phyloP scores from a whole-genome alignment of 2,888 invertebrate species.

The Philereme transversata region DNA sequence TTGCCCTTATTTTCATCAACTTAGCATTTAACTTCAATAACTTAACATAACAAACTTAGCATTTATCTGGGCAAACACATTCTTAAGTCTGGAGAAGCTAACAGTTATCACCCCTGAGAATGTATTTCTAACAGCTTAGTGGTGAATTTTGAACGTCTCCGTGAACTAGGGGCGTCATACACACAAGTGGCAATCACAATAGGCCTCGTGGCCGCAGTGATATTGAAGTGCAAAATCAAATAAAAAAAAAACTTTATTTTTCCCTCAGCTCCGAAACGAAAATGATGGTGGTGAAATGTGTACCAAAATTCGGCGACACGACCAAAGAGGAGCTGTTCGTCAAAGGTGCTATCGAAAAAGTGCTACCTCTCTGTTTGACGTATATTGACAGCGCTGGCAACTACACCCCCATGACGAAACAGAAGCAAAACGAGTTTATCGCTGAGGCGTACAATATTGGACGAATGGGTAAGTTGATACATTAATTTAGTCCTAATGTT shows the following conservation, averaged over 20 bases:
- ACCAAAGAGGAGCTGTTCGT: slow-evolving; percentile 92
- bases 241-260: neutral
- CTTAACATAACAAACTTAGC: no score
- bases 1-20: no score
- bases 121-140: no score
- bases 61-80: no score
- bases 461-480: slow-evolving; percentile 86
- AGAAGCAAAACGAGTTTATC: slow-evolving; percentile 92
- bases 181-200: no score
- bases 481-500: neutral
- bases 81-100: no score
- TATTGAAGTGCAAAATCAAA: no score
- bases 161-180: no score
- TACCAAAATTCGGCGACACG: slow-evolving; percentile 90
- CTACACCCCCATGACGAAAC: slow-evolving; percentile 88
- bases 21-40: no score
- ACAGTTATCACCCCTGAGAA: no score
- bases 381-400: slow-evolving; percentile 90
- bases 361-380: slow-evolving; percentile 93
- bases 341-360: slow-evolving; percentile 97
- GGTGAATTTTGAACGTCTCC: no score
- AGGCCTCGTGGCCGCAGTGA: no score
- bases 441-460: slow-evolving; percentile 94
- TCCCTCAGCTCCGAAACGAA: slow-evolving; percentile 94
- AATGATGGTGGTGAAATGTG: slow-evolving; percentile 98